Percentiles rank a stretch among this genome's conserved stretches.
These are phyloP conservation scores for Takifugu bimaculatus DNA, from an alignment of 2,113 vertebrate species.

Conservation along the genomic window DNA sequence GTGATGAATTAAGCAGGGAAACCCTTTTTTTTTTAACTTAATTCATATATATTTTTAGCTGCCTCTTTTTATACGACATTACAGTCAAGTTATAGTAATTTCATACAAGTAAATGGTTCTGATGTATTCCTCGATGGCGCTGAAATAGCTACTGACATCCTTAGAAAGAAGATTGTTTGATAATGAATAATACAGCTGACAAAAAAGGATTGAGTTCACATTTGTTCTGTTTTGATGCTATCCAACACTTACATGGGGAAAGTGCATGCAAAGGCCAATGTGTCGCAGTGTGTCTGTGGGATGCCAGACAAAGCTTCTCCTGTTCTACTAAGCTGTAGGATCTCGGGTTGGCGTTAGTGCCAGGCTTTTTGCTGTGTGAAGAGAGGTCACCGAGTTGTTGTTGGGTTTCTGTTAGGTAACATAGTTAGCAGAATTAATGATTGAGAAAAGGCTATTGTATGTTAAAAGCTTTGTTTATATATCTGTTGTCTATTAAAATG, in stretches of 20 bases:
- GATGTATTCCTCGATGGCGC: no score
- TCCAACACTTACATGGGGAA: not conserved
- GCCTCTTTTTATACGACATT: no score
- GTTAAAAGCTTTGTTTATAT: constrained; percentile 2
- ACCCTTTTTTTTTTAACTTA: no score
- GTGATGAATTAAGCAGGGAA: no score
- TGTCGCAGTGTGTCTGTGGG: constrained; percentile 15
- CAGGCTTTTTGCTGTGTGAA: constrained; percentile 25
- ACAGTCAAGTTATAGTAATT: no score
- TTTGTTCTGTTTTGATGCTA: constrained; percentile 11
- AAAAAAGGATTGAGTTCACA: constrained; percentile 2
- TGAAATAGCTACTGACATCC: no score
- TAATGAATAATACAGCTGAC: not conserved
- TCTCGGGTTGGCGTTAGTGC: constrained; percentile 33
- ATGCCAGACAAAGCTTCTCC: constrained; percentile 45
- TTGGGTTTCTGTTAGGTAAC: constrained; percentile 33
- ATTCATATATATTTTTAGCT: not conserved
- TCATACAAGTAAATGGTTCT: no score
- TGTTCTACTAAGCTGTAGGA: constrained; percentile 48
- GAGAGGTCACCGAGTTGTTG: constrained; percentile 29
- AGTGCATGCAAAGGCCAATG: not conserved
- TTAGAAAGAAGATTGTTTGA: not conserved
- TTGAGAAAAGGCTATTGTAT: constrained; percentile 12
- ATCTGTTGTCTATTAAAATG: not conserved
- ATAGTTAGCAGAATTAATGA: constrained; percentile 32